These are phyloP conservation scores for Adoxophyes honmai DNA, from an alignment of 1,140 invertebrate genomes.

Conservation along the genomic window DNA sequence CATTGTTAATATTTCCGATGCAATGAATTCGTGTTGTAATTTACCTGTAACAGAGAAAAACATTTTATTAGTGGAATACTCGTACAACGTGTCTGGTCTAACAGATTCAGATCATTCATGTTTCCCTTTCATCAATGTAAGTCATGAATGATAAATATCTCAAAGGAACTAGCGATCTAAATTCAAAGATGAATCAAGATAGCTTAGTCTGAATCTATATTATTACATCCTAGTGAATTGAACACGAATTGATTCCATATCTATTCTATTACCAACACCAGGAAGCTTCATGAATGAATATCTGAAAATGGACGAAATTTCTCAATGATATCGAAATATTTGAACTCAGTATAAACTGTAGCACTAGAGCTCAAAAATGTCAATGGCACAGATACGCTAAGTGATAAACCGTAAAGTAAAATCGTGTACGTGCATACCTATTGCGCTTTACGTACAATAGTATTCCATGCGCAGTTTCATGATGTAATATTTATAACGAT, in stretches of 20 bases:
- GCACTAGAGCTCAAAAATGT: no score
- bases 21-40: conserved; percentile 8
- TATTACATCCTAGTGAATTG: no score
- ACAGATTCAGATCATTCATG: conserved; percentile 1
- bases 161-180: background rate
- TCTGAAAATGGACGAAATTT: no score
- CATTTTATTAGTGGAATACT: background rate
- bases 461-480: background rate
- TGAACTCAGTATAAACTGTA: no score
- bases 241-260: no score
- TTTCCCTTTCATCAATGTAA: background rate
- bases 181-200: conserved; percentile 10
- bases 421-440: no score
- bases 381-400: no score
- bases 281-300: no score
- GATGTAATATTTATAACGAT: conserved; percentile 12
- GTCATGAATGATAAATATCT: background rate
- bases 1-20: conserved; percentile 9
- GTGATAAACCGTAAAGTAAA: no score
- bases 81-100: no score
- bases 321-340: no score
- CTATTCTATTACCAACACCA: no score
- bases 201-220: background rate
- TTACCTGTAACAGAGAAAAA: conserved; percentile 8
- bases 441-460: background rate